Evolutionary conservation across 2,888 invertebrate species (phyloP).

Genomic region (Tinea pellionella): DNA sequence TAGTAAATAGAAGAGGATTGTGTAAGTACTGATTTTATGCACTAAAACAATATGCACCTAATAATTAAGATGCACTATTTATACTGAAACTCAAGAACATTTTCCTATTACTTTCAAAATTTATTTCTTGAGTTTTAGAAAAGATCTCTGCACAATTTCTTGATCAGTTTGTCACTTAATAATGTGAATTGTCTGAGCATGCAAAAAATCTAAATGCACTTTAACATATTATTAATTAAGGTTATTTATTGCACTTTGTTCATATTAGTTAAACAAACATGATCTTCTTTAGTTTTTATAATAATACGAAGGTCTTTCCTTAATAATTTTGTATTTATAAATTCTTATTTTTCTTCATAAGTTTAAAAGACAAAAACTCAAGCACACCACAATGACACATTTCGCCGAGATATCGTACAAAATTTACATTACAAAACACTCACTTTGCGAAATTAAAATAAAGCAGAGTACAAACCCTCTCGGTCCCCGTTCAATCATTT

Average conservation of each 20-base stretch:
- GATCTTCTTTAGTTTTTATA: background rate
- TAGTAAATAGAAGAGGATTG: conserved; percentile 6
- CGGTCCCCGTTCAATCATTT: conserved; percentile 67
- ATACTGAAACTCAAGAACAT: conserved; percentile 42
- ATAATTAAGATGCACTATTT: conserved; percentile 33
- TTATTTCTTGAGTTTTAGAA: conserved; percentile 17
- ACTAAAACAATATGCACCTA: conserved; percentile 4
- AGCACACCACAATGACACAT: conserved; percentile 19
- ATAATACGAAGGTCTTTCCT: background rate
- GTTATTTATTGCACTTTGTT: conserved; percentile 2
- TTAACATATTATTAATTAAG: background rate
- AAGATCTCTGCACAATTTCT: conserved; percentile 21
- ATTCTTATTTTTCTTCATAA: background rate
- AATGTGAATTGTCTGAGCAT: conserved; percentile 13
- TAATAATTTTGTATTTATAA: background rate
- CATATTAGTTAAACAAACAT: background rate
- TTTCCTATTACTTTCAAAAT: background rate
- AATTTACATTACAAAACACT: conserved; percentile 59
- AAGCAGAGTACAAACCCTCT: conserved; percentile 52
- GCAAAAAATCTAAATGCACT: conserved; percentile 14
- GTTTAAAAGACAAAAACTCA: background rate
- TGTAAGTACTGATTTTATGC: conserved; percentile 4
- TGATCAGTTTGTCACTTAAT: background rate
- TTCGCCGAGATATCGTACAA: conserved; percentile 26
- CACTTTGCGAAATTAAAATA: conserved; percentile 68